A percentile compares a stretch with the other conserved stretches of the same genome.
Conservation (phyloP, 2,797 vertebrate genomes). For the Chloroceryle inda region DNA sequence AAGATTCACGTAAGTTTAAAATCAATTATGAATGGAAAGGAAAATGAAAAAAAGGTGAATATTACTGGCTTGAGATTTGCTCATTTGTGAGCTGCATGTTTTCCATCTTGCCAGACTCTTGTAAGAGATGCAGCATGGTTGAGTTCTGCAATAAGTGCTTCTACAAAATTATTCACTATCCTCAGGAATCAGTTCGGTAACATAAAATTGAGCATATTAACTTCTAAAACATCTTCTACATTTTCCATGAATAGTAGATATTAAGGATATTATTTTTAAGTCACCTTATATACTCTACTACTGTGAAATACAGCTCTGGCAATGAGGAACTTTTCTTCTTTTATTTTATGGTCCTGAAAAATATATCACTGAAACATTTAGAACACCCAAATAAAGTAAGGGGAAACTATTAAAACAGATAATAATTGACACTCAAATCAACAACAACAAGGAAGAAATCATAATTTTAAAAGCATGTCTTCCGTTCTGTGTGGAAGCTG, state of each 20-base stretch:
- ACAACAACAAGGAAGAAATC: not conserved
- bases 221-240: not conserved
- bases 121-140: not conserved
- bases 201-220: not conserved
- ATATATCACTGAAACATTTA: not conserved
- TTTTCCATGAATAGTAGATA: not conserved
- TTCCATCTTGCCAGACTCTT: not conserved
- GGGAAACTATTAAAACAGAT: not conserved
- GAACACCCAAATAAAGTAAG: not conserved
- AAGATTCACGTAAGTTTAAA: slow-evolving; percentile 73
- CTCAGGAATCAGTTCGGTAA: not conserved
- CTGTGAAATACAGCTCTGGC: not conserved
- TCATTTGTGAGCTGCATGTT: slow-evolving; percentile 41
- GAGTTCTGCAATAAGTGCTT: slow-evolving; percentile 21
- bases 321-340: not conserved
- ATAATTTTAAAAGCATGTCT: not conserved
- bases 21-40: slow-evolving; percentile 78
- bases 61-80: slow-evolving; percentile 39
- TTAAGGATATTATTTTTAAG: not conserved
- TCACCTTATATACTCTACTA: not conserved
- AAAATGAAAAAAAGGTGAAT: slow-evolving; percentile 65
- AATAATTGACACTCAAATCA: not conserved
- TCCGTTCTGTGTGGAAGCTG: not conserved
- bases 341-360: not conserved
- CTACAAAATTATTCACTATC: not conserved